These are phyloP conservation scores for Daphoenositta chrysoptera DNA, from an alignment of 2,113 vertebrate species.

Conservation along the genomic window DNA sequence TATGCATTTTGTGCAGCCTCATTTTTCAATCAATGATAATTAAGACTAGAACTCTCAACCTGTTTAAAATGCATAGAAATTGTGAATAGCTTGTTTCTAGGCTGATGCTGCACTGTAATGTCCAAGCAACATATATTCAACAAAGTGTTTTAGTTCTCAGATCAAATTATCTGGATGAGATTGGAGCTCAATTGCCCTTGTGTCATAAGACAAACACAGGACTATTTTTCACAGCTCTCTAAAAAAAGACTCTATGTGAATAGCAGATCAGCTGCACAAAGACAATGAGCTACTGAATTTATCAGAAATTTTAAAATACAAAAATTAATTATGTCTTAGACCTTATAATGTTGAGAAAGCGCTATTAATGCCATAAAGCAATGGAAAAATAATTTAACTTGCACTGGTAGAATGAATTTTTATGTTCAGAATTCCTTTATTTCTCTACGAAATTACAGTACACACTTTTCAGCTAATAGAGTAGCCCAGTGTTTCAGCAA, in stretches of 20 bases:
- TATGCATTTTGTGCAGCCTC: not conserved
- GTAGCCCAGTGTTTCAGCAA: not conserved
- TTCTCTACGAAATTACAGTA: not conserved
- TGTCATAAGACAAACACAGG: conserved; percentile 14
- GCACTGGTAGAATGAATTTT: not conserved
- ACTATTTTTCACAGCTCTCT: not conserved
- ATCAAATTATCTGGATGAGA: conserved; percentile 37
- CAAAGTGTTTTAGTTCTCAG: not conserved
- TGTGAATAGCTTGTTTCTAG: not conserved
- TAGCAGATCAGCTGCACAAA: not conserved
- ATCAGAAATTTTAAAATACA: not conserved
- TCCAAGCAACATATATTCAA: not conserved
- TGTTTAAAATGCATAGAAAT: conserved; percentile 46
- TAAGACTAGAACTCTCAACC: not conserved
- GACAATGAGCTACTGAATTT: not conserved
- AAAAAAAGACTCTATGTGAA: not conserved
- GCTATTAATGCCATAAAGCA: not conserved
- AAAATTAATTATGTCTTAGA: not conserved
- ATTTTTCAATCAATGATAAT: not conserved
- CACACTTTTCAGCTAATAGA: not conserved
- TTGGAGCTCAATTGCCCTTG: conserved; percentile 19
- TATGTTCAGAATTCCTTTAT: not conserved
- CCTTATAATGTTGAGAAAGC: not conserved
- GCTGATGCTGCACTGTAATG: not conserved
- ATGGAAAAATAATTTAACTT: not conserved